Evolutionary conservation across 2,888 invertebrate species (phyloP), one percentile per base, ranked within the genome.

Genomic region (Diarsia rubi): DNA sequence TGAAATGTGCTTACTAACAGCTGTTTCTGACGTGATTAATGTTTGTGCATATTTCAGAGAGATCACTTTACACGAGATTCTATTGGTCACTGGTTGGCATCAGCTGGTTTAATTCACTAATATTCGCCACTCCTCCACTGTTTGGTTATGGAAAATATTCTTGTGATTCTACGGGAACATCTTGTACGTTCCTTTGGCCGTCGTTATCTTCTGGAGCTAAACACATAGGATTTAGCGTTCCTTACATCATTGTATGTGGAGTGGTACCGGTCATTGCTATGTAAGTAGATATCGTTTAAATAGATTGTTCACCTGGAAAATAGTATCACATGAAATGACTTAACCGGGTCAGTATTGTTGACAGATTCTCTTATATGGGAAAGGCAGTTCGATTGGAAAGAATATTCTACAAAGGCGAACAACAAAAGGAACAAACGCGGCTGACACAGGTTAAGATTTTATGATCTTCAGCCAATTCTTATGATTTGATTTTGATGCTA

Each of bases 141-240:
- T 96, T 96, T 78, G 96, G 96, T 2, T 96, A 96, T 81, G 97
- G 97, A 57, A 85, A 93, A 65, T 97, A 96, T 82, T 94, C 95
- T 27, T 97, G 97, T 87, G 97, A 97, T 82, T 88, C 95, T 5
- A 97, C 96, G 4, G 96, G 96, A 16, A 96, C 97, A 8, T 87
- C 91, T 14, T 97, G 97, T 85, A 92, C 96, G 2, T 91, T 96
- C 49, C 91, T 96, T 49, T 97, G 97, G 97, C 95, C 96, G 8
- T 92, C 96, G 3, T 72, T 86, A 3, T 85, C 89, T 63, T 93
- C 94, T 64, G 94, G 93, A 79, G 92, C 94, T 21, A 93, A 93
- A 77, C 95, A 96, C 67, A 89, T 95, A 70, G 96, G 96, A 19
- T 97, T 93, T 88, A 94, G 94, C 69, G 87, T 96, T 67, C 96